Evolutionary conservation across 2,797 vertebrate species (phyloP).

Genomic region (Limnodromus scolopaceus): DNA sequence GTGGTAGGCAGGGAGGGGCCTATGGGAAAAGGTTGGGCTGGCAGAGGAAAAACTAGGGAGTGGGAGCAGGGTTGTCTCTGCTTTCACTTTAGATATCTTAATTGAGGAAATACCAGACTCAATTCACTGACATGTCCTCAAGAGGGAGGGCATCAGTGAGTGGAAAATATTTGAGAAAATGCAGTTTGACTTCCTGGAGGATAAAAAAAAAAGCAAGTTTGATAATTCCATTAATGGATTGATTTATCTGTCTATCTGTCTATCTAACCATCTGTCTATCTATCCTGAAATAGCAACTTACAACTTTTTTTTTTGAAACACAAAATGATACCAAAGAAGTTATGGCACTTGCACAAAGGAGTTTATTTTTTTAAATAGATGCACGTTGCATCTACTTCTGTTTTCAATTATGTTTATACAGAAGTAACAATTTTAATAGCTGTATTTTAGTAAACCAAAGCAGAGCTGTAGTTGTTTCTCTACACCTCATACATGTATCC

Average conservation of each 20-base stretch:
- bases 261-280: not conserved
- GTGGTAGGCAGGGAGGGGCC: not conserved
- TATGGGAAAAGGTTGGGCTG: constrained; percentile 1
- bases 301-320: not conserved
- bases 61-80: constrained; percentile 1
- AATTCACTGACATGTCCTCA: constrained; percentile 28
- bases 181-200: not conserved
- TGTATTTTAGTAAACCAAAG: not conserved
- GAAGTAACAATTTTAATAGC: not conserved
- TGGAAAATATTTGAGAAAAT: constrained; percentile 31
- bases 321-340: not conserved
- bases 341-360: not conserved
- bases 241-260: not conserved
- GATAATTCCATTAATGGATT: not conserved
- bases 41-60: constrained; percentile 20
- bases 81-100: constrained; percentile 35
- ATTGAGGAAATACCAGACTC: constrained; percentile 56
- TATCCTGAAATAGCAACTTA: not conserved
- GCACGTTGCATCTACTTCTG: not conserved
- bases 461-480: not conserved
- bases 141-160: not conserved
- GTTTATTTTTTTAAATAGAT: not conserved
- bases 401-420: not conserved
- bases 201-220: not conserved
- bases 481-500: not conserved